Percentiles rank a stretch among this genome's conserved stretches.
Evolutionary conservation across 2,797 vertebrate genomes (phyloP).

Genomic region (Lacerta agilis): DNA sequence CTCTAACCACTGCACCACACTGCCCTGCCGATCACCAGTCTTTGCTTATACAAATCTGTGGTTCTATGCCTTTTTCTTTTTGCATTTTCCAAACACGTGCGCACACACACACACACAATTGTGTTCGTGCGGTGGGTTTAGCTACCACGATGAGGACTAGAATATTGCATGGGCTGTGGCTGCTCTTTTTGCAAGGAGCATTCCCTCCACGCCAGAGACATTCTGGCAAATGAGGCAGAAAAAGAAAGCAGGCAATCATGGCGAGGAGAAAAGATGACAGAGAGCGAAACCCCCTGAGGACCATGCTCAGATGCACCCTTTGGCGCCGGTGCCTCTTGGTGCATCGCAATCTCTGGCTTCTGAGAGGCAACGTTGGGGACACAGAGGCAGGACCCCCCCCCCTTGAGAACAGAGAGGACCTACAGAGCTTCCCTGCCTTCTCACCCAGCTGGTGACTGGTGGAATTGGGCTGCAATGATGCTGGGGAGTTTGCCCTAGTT

Average conservation of each 20-base stretch:
- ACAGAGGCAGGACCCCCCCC: neutral
- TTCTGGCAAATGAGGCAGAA: neutral
- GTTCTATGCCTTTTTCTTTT: neutral
- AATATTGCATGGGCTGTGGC: too few species aligned
- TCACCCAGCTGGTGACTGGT: too few species aligned
- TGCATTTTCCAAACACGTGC: too few species aligned
- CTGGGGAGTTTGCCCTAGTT: neutral
- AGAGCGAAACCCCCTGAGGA: neutral
- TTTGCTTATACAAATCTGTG: neutral
- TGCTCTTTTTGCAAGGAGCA: neutral
- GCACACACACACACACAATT: rapidly evolving
- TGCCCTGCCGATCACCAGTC: too few species aligned
- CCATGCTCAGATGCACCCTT: too few species aligned
- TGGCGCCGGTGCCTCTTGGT: neutral
- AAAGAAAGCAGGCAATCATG: neutral
- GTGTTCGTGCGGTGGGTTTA: neutral
- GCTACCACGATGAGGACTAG: neutral
- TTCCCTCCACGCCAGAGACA: neutral
- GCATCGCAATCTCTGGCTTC: neutral
- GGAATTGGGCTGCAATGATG: too few species aligned
- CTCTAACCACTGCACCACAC: too few species aligned
- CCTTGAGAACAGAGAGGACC: neutral
- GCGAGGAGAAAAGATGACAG: too few species aligned
- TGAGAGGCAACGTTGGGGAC: too few species aligned
- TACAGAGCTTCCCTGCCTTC: neutral